phyloP scores from a whole-genome alignment of 2,113 vertebrate genomes.

The Haemorhous mexicanus region DNA sequence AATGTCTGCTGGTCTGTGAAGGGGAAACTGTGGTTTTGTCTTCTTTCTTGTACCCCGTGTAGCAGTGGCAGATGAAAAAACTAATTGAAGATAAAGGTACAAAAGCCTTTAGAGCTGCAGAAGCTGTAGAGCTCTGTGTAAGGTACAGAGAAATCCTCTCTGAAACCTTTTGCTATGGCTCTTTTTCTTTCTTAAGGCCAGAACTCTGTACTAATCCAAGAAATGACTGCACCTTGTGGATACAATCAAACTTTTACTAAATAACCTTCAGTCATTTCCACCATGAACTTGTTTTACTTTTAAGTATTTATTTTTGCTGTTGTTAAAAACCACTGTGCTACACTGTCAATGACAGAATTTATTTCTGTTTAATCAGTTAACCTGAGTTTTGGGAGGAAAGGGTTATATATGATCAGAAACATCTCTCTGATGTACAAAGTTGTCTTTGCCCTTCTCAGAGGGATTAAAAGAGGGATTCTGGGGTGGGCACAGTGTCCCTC shows the following conservation, averaged over 20 bases:
- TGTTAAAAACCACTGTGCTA: not conserved
- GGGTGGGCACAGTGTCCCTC: not conserved
- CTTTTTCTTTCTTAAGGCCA: not conserved
- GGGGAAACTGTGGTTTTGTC: not conserved
- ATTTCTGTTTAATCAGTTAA: not conserved
- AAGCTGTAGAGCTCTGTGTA: not conserved
- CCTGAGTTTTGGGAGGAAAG: not conserved
- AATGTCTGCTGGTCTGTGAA: not conserved
- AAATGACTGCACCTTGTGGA: not conserved
- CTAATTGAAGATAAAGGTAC: not conserved
- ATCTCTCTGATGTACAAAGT: not conserved
- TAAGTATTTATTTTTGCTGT: not conserved
- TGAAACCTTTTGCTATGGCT: not conserved
- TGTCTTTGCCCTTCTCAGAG: not conserved
- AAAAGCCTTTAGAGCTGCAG: not conserved
- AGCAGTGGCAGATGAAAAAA: not conserved
- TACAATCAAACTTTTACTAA: not conserved
- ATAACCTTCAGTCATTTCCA: not conserved
- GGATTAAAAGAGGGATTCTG: not conserved
- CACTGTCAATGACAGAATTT: not conserved
- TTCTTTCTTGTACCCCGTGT: not conserved
- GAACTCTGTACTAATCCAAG: not conserved
- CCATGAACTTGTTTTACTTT: not conserved
- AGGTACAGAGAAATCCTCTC: not conserved
- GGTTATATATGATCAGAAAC: not conserved